These are phyloP conservation scores for Acleris holmiana DNA, from an alignment of 2,888 invertebrate species.

Conservation along the genomic window DNA sequence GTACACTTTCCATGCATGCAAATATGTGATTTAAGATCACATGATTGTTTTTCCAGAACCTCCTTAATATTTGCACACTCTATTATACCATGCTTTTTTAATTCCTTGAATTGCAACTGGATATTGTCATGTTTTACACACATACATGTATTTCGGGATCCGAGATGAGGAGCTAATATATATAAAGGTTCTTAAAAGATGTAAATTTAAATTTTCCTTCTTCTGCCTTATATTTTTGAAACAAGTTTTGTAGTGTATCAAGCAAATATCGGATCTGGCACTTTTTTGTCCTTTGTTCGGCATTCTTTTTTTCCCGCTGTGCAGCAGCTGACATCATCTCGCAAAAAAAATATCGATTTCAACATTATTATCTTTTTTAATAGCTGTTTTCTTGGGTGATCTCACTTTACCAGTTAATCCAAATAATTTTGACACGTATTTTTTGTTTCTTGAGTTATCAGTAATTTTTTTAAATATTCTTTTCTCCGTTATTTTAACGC, in stretches of 20 bases:
- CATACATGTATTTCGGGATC: background rate
- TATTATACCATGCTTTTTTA: no score
- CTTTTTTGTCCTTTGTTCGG: background rate
- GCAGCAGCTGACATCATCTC: background rate
- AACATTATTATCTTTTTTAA: background rate
- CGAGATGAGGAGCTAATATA: background rate
- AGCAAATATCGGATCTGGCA: background rate
- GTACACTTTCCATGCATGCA: no score
- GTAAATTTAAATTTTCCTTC: background rate
- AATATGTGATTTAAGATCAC: no score
- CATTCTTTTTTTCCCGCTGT: conserved; percentile 1
- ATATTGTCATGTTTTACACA: no score
- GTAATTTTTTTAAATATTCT: background rate
- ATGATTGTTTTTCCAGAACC: no score
- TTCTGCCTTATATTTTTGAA: background rate
- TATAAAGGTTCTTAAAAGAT: background rate
- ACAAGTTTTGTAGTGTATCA: background rate
- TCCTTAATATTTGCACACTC: no score
- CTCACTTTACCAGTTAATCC: background rate
- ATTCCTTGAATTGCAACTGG: no score
- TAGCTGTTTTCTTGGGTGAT: no score
- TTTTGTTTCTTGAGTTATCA: background rate
- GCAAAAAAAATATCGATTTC: background rate
- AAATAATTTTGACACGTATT: background rate
- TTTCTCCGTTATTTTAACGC: background rate